Evolutionary conservation across 2,113 vertebrate species (phyloP), one percentile per base, ranked within the genome.

Genomic region (Centropristis striata): DNA sequence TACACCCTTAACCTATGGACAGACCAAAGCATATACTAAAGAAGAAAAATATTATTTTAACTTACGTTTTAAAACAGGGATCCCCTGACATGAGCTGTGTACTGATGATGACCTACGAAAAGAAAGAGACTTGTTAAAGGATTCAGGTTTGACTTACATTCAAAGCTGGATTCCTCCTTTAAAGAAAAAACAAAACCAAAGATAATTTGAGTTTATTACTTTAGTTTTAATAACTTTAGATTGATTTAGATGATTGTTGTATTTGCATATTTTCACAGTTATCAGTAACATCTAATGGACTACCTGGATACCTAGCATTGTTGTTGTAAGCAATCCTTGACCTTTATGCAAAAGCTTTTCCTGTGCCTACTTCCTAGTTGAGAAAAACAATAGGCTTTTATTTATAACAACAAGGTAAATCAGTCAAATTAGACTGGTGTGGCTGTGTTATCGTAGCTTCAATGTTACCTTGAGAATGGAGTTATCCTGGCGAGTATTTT

Each of bases 41-140:
- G 32, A 50, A 58, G 36, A 47, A 49, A 68, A 50, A 28, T 0
- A 28, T 53, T 20, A 3, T 15, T 60, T 54, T 10, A 10, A 96
- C 98, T 97, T 93, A 99, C 98, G 90, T 99, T 97, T 99, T 99
- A 93, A 99, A 99, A 90, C 98, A 99, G 0, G 98, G 98, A 87
- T 99, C 98, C 60, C 98, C 98, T 37, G 97, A 98, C 98, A 99
- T 98, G 25, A 99, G 95, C 80, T 99, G 97, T 90, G 98, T 99
- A 78, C 96, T 96, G 92, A 99, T 99, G 87, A 97, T 94, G 77
- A 99, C 96, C 98, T 91, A 0, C 16, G 49, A 70, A n/a, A 59
- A 54, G 63, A 60, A 69, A 36, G 2, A 63, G 5, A 37, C 1
- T 14, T 27, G 23, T 64, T 51, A 27, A 18, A 18, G 14, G 4